Base-by-base conservation (phyloP, 2,797 vertebrate genomes). In the Bucorvus abyssinicus region DNA sequence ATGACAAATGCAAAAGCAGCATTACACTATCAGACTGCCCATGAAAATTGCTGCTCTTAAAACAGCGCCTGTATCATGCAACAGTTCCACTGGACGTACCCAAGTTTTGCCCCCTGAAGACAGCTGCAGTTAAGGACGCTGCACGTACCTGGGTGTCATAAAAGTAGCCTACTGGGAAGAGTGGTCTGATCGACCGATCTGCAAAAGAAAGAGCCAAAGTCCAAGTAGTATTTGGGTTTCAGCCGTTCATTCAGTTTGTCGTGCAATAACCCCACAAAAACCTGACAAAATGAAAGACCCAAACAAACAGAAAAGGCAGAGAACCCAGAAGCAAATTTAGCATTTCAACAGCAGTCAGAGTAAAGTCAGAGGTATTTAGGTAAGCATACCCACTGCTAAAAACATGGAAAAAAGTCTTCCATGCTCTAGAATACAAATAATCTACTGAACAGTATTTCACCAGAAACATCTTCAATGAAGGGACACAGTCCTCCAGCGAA, bases 161-260 rank as follows among this genome's bases (percentile, higher is more conserved):
- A 87, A 98, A 99, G 97, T 99, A 99, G 59, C 99, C 99, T 75
- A 97, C 50, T 63, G 99, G 99, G 95, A 99, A 99, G 56, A 99
- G 98, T 3, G 99, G 99, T 89, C 99, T 98, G 95, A 99, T 98
- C 1, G 99, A 99, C 8, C 99, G 98, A 98, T 99, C 99, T 99
- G 96, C 36, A 96, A 94, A 89, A 89, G 24, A 93, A 92, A 94
- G 5, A 92, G 18, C 19, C 10, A 34, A 49, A n/a, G n/a, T 36
- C 27, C 73, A 30, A 71, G 10, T 3, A 47, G 7, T 2, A 27
- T 19, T 2, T 83, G 27, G 8, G 5, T 93, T 91, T n/a, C 49
- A 75, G 40, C 1, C 49, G 13, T 7, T 12, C 1, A 34, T 20
- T 67, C 29, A 38, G 3, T 36, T 65, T 36, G 36, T 34, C 27